A percentile compares a stretch with the other conserved stretches of the same genome.
phyloP scores from a whole-genome alignment of 2,888 invertebrate genomes.

The Rotaria socialis region DNA sequence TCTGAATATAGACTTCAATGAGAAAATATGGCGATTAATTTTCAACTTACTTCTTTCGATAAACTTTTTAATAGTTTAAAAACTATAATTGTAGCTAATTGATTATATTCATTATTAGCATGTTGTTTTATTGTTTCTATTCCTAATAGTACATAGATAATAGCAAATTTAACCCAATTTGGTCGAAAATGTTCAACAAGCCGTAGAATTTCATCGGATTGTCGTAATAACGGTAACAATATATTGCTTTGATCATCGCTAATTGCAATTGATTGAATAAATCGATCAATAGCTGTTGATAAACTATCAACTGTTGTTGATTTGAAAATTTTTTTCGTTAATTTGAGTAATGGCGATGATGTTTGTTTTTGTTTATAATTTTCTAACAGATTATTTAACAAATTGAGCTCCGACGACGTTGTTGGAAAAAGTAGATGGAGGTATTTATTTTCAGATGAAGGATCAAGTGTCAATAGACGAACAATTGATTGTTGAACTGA shows the following conservation, averaged over 20 bases:
- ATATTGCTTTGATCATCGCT: neutral
- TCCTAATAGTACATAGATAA: slow-evolving; percentile 2
- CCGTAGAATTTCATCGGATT: slow-evolving; percentile 3
- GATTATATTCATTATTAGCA: neutral
- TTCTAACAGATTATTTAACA: neutral
- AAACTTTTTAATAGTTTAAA: slow-evolving; percentile 17
- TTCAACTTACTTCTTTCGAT: neutral
- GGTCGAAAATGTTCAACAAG: slow-evolving; percentile 6
- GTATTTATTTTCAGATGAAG: neutral
- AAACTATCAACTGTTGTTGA: neutral
- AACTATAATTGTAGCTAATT: slow-evolving; percentile 16
- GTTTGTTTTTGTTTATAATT: neutral
- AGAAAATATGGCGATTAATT: no score
- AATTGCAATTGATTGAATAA: neutral
- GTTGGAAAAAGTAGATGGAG: slow-evolving; percentile 19
- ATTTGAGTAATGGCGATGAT: neutral
- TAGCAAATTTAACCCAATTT: neutral
- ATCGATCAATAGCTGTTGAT: neutral
- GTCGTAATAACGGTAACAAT: neutral
- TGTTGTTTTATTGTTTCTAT: slow-evolving; percentile 5
- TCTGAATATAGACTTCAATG: no score
- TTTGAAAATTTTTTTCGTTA: neutral
- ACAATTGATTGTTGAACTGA: slow-evolving; percentile 26
- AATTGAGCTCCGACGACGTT: neutral
- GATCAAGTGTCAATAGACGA: neutral